Evolutionary conservation across 2,113 vertebrate genomes (phyloP), one percentile per base, ranked within the genome.

Genomic region (Upupa epops): DNA sequence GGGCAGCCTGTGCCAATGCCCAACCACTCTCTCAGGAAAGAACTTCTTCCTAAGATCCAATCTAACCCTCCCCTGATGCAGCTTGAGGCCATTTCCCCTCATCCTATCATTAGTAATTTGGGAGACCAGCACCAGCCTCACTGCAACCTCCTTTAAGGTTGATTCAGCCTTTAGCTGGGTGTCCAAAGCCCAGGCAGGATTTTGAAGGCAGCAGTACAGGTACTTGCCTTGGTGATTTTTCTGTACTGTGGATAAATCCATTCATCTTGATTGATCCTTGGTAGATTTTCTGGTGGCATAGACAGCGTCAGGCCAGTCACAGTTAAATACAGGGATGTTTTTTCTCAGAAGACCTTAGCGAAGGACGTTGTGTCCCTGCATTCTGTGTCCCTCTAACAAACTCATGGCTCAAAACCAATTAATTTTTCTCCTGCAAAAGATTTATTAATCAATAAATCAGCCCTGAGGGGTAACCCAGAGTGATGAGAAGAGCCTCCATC

Each of bases 251-350:
- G 52, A n/a, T 93, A 60, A 56, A 55, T 96, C 93, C 20, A 64
- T 84, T 42, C 11, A 11, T 42, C 40, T 42, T 42, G 40, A 42
- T 42, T 12, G 40, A 42, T 42, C 15, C 81, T 66, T 73, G 87
- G 60, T 64, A 19, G 22, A 17, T 84, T 86, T 87, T 92, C 69
- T 72, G 63, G 28, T 81, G 52, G 74, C 54, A 24, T 83, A 92
- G 68, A 84, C 11, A 45, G 60, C 71, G 45, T 87, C 85, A 94
- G 96, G 42, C 90, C 83, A 88, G 92, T 93, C 79, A 76, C 59
- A 49, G 70, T 84, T 94, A 93, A 93, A 92, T 82, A 55, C 46
- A 76, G 87, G 89, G 83, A 72, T 59, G 51, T 46, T 11, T 42
- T 31, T 48, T 89, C 94, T 69, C 72, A 28, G 40, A 74, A 94